These are phyloP conservation scores for Lynx canadensis DNA, from an alignment of 2,113 vertebrate species.

Conservation along the genomic window DNA sequence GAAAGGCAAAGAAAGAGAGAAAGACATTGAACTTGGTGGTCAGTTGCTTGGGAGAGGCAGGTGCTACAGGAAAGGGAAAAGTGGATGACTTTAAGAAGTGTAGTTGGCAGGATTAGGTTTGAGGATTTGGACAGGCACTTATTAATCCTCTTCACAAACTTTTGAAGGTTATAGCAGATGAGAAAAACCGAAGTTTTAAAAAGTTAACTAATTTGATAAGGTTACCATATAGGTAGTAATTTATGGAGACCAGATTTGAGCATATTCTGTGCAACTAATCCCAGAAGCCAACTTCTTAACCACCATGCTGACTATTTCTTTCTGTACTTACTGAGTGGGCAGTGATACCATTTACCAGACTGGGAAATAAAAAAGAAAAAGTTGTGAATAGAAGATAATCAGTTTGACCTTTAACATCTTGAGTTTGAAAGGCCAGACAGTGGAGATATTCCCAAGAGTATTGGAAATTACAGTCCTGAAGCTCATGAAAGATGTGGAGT, in stretches of 20 bases:
- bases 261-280: not conserved
- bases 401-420: not conserved
- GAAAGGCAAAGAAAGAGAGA: no score
- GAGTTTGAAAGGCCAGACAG: not conserved
- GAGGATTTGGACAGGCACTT: not conserved
- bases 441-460: not conserved
- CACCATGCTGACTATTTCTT: not conserved
- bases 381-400: not conserved
- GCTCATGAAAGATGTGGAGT: not conserved
- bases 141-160: not conserved
- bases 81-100: not conserved
- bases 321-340: not conserved
- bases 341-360: not conserved
- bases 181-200: conserved; percentile 17
- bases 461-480: not conserved
- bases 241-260: not conserved
- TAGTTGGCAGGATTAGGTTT: conserved; percentile 5
- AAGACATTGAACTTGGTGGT: not conserved
- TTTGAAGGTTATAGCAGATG: not conserved
- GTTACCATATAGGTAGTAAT: not conserved
- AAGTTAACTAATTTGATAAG: conserved; percentile 7
- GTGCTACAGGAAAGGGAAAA: not conserved
- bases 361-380: not conserved
- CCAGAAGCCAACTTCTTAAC: not conserved
- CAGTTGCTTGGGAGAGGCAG: not conserved